These are phyloP conservation scores for Eriocheir sinensis DNA, from an alignment of 1,140 invertebrate genomes.

Conservation along the genomic window DNA sequence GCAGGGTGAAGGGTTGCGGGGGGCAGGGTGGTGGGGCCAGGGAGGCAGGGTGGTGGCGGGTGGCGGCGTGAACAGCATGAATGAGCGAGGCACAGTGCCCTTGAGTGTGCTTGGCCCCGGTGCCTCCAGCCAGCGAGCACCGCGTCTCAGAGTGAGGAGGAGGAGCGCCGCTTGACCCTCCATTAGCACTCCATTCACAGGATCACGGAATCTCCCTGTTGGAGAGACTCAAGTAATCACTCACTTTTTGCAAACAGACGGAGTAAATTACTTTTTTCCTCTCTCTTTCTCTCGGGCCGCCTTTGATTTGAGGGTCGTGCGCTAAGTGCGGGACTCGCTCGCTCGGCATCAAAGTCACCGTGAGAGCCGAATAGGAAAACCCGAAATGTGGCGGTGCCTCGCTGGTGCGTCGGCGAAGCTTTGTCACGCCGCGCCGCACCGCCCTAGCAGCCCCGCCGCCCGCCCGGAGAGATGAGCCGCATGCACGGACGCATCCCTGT, in stretches of 20 bases:
- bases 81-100: slow-evolving; percentile 39
- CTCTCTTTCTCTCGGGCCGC: slow-evolving; percentile 19
- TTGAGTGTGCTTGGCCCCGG: slow-evolving; percentile 27
- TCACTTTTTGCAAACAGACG: slow-evolving; percentile 42
- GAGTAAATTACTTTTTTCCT: slow-evolving; percentile 54
- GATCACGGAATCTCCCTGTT: slow-evolving; percentile 61
- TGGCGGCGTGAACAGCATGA: slow-evolving; percentile 37
- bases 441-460: not conserved
- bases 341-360: slow-evolving; percentile 26
- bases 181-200: slow-evolving; percentile 63
- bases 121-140: slow-evolving; percentile 28
- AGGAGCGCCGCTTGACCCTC: slow-evolving; percentile 38
- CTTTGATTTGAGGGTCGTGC: slow-evolving; percentile 13
- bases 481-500: slow-evolving; percentile 30
- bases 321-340: slow-evolving; percentile 19
- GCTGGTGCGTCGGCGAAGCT: not conserved
- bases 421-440: not conserved
- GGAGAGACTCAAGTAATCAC: slow-evolving; percentile 59
- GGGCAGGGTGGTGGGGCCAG: too few relatives aligned
- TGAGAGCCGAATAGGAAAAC: not conserved
- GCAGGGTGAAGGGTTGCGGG: too few relatives aligned
- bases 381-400: not conserved
- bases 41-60: not conserved
- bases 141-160: slow-evolving; percentile 35
- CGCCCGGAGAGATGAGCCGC: not conserved